A percentile compares a stretch with the other conserved stretches of the same genome.
Conservation (phyloP, 1,140 invertebrate species). For the Trigoniulus corallinus region DNA sequence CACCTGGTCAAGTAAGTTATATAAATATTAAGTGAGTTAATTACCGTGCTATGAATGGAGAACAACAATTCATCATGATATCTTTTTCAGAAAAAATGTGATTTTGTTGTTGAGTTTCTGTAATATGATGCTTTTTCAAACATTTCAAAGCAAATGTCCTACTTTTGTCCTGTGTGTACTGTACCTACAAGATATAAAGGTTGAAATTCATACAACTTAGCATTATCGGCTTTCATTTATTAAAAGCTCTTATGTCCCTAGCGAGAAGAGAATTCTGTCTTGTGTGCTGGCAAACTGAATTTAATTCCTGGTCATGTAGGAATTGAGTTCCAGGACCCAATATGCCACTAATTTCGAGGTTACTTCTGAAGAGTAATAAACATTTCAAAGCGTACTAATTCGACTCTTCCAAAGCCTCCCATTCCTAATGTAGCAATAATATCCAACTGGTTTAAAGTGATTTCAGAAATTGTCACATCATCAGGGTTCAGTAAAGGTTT, state of each 20-base stretch:
- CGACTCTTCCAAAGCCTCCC: constrained; percentile 93
- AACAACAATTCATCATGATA: constrained; percentile 94
- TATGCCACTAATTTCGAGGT: no score
- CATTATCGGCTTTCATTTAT: background rate
- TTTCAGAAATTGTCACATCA: constrained; percentile 65
- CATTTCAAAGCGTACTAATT: constrained; percentile 76
- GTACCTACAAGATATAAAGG: background rate
- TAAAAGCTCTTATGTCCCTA: no score
- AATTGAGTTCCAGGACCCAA: no score
- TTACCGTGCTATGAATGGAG: no score
- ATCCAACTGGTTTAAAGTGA: constrained; percentile 71
- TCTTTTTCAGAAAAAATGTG: constrained; percentile 99
- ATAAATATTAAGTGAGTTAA: no score
- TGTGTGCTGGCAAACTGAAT: no score
- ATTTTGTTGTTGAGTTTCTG: constrained; percentile 94
- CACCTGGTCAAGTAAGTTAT: no score
- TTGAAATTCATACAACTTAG: background rate
- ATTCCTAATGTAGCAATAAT: constrained; percentile 84
- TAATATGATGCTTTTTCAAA: constrained; percentile 97
- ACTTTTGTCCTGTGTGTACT: constrained; percentile 4
- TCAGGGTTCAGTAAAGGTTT: constrained; percentile 11
- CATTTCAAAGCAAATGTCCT: constrained; percentile 91
- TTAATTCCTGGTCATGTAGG: no score
- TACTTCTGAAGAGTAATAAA: no score
- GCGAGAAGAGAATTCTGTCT: no score